These are phyloP conservation scores for Amphibalanus amphitrite DNA, from an alignment of 1,140 invertebrate genomes.

Conservation along the genomic window DNA sequence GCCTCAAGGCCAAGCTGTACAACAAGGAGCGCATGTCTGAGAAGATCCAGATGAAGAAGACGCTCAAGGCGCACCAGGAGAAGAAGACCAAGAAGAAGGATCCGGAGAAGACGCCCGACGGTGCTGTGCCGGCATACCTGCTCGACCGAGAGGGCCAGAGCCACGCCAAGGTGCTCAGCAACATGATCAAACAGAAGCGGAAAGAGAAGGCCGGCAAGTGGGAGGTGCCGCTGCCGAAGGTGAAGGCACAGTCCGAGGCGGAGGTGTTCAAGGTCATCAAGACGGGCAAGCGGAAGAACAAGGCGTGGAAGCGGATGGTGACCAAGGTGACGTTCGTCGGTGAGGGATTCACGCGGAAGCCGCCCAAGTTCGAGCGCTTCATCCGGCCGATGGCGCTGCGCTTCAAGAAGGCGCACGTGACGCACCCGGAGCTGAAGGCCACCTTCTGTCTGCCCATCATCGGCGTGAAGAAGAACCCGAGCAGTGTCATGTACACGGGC, in stretches of 20 bases:
- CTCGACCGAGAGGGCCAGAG: slow-evolving; percentile 90
- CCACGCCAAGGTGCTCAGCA: slow-evolving; percentile 86
- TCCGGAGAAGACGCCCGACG: slow-evolving; percentile 62
- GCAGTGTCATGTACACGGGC: slow-evolving; percentile 87
- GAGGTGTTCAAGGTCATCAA: slow-evolving; percentile 94
- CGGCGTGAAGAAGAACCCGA: slow-evolving; percentile 98
- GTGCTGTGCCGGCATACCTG: slow-evolving; percentile 87
- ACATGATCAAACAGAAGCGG: slow-evolving; percentile 99
- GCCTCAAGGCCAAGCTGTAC: slow-evolving; percentile 94
- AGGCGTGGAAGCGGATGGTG: slow-evolving; percentile 99
- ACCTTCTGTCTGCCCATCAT: slow-evolving; percentile 98
- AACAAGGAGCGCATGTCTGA: slow-evolving; percentile 93
- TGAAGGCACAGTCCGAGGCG: slow-evolving; percentile 87
- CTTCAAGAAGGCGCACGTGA: slow-evolving; percentile 95
- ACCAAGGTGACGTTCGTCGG: slow-evolving; percentile 97
- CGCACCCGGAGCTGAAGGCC: slow-evolving; percentile 96
- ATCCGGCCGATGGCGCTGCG: slow-evolving; percentile 94
- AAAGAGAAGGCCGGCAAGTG: slow-evolving; percentile 99
- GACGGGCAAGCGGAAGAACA: slow-evolving; percentile 85
- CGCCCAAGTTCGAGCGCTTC: slow-evolving; percentile 98
- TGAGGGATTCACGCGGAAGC: slow-evolving; percentile 95
- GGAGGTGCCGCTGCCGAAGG: slow-evolving; percentile 98
- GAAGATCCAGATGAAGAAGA: slow-evolving; percentile 99
- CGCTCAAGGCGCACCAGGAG: slow-evolving; percentile 80
- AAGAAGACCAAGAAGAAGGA: slow-evolving; percentile 68